phyloP scores from a whole-genome alignment of 2,113 vertebrate species.

The Peromyscus leucopus region DNA sequence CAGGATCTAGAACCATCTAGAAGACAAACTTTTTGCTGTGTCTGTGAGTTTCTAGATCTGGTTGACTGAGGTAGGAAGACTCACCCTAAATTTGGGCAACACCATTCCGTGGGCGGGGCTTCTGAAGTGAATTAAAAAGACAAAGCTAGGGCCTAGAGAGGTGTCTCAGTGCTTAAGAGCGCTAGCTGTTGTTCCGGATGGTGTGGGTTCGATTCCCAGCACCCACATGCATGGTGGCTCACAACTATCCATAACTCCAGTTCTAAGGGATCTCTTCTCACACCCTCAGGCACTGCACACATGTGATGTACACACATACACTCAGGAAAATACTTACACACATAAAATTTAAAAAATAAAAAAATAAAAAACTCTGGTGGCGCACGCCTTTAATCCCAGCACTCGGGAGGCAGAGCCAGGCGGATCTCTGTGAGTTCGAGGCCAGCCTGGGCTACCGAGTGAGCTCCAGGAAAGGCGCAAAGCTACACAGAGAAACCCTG shows the following conservation, averaged over 20 bases:
- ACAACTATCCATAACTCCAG: not conserved
- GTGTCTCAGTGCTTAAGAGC: not conserved
- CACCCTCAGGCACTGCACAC: not conserved
- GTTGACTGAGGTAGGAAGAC: not conserved
- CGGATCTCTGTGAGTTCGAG: no score
- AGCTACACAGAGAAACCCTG: no score
- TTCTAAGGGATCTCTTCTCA: not conserved
- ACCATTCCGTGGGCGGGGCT: not conserved
- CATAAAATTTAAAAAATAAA: not conserved
- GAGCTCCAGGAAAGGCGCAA: no score
- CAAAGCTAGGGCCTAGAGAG: not conserved
- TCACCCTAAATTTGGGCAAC: not conserved
- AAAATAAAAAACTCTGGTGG: no score
- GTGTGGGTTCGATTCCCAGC: not conserved
- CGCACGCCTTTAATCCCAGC: no score
- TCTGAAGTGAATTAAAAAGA: not conserved
- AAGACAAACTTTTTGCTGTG: not conserved
- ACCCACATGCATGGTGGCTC: not conserved
- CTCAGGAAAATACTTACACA: not conserved
- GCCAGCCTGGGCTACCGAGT: no score
- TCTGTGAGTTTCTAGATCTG: not conserved
- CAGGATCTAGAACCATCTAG: not conserved
- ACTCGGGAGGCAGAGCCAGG: no score
- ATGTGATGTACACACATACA: not conserved
- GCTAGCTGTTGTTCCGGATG: not conserved